Conservation (phyloP, 2,888 invertebrate genomes). For the Pinctada fucata region DNA sequence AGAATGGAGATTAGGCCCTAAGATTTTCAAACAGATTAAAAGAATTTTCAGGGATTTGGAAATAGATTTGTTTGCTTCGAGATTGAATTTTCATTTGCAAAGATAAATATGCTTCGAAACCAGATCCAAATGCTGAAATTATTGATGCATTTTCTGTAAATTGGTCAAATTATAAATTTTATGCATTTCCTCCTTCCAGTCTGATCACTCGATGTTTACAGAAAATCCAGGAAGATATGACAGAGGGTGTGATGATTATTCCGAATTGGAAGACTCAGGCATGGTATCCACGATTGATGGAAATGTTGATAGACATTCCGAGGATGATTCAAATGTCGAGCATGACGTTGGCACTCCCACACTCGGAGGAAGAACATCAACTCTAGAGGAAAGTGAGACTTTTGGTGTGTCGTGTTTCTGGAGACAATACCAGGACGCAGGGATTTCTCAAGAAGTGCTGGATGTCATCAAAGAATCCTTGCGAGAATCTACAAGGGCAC, state of each 20-base stretch:
- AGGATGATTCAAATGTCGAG: constrained; percentile 31
- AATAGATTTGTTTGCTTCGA: constrained; percentile 32
- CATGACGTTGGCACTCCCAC: constrained; percentile 24
- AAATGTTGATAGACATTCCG: constrained; percentile 30
- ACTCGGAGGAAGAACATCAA: constrained; percentile 17
- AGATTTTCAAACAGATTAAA: constrained; percentile 1
- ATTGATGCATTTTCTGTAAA: constrained; percentile 26
- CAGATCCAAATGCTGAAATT: constrained; percentile 31
- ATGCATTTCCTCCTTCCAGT: constrained; percentile 50
- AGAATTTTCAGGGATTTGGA: constrained; percentile 2
- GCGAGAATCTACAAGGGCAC: constrained; percentile 5
- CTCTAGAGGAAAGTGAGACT: constrained; percentile 20
- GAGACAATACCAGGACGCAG: constrained; percentile 19
- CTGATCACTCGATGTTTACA: constrained; percentile 35
- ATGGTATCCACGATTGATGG: constrained; percentile 21
- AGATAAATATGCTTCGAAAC: constrained; percentile 34
- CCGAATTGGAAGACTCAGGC: constrained; percentile 30
- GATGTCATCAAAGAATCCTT: neutral
- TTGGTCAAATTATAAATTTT: constrained; percentile 15
- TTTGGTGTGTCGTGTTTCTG: constrained; percentile 37
- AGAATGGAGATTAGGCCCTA: constrained; percentile 17
- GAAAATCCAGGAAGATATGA: constrained; percentile 33
- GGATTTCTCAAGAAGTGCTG: constrained; percentile 1
- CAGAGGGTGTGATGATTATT: constrained; percentile 12
- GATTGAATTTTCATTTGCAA: constrained; percentile 25